Evolutionary conservation across 1,140 invertebrate species (phyloP), one percentile per base, ranked within the genome.

Genomic region (Rhyacophila brunnea): DNA sequence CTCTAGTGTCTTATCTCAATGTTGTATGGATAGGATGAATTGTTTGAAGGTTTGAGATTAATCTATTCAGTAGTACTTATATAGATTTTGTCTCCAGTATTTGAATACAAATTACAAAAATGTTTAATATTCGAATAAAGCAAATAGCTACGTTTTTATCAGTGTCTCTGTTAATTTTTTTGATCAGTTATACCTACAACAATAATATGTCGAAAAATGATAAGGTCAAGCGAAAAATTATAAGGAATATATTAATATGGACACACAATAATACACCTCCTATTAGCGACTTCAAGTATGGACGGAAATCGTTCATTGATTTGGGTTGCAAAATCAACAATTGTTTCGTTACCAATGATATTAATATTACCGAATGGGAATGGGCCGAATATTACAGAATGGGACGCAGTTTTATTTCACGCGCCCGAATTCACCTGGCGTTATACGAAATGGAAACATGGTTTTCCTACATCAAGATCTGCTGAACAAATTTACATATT

Each of bases 281-380:
- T 36, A 57, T 62, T 28, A 34, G 32, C 32, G 9, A 14, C 1
- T 57, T 57, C 6, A 45, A 46, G 18, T 35, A 64, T 0, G 73
- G 73, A 0, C 70, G 73, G 34, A 62, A 63, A 40, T 58, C 51
- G 7, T 78, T 78, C 50, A 60, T 74, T 2, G 59, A 72, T 6
- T 67, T 67, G 13, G 34, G 42, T 1, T 62, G 60, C 19, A 7
- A 38, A 9, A 36, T 38, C 23, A 58, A 48, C 23, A 62, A 62
- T 14, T 62, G 60, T 36, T 62, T 48, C 32, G 15, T 62, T 18
- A 62, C 55, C 6, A 54, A 62, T 15, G 50, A 28, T 43, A 19
- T 0, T 58, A 58, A 11, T 14, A 58, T n/a, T n/a, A n/a, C n/a
- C n/a, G n/a, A n/a, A n/a, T n/a, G n/a, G n/a, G n/a, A n/a, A n/a